These are phyloP conservation scores for Darevskia nairensis DNA, from an alignment of 2,797 vertebrate genomes.

Conservation along the genomic window DNA sequence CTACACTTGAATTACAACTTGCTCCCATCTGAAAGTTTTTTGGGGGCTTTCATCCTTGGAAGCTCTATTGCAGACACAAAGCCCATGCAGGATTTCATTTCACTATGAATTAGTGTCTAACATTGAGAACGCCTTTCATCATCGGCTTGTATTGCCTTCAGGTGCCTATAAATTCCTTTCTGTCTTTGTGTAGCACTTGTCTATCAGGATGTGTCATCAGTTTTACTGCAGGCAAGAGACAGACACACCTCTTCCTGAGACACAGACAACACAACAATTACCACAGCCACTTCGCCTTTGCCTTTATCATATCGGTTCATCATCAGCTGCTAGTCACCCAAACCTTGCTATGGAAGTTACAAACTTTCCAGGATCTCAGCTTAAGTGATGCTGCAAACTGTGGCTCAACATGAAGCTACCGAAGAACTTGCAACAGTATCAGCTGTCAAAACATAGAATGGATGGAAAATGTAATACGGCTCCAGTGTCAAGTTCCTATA, in stretches of 20 bases:
- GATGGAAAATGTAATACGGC: background rate
- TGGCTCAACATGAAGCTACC: conserved; percentile 24
- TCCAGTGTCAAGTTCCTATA: background rate
- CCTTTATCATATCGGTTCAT: conserved; percentile 68
- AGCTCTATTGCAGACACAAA: conserved; percentile 68
- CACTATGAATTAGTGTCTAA: conserved; percentile 78
- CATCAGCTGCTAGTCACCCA: conserved; percentile 71
- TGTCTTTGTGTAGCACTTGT: conserved; percentile 79
- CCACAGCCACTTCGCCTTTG: conserved; percentile 73
- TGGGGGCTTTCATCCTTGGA: conserved; percentile 72
- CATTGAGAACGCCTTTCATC: conserved; percentile 78
- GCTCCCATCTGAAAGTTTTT: conserved; percentile 60
- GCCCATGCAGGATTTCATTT: conserved; percentile 74
- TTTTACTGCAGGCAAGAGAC: conserved; percentile 80
- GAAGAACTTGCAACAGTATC: background rate
- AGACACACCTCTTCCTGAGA: conserved; percentile 81
- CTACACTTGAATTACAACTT: conserved; percentile 60
- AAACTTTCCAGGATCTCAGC: conserved; percentile 48
- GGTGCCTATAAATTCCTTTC: conserved; percentile 81
- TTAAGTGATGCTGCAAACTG: conserved; percentile 4
- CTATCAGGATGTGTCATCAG: conserved; percentile 80
- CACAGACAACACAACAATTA: conserved; percentile 79
- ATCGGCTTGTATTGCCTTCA: conserved; percentile 79
- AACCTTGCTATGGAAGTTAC: conserved; percentile 21
- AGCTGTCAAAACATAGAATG: background rate